Base-by-base conservation (phyloP, 2,797 vertebrate genomes). In the Fistularia commersonii region DNA sequence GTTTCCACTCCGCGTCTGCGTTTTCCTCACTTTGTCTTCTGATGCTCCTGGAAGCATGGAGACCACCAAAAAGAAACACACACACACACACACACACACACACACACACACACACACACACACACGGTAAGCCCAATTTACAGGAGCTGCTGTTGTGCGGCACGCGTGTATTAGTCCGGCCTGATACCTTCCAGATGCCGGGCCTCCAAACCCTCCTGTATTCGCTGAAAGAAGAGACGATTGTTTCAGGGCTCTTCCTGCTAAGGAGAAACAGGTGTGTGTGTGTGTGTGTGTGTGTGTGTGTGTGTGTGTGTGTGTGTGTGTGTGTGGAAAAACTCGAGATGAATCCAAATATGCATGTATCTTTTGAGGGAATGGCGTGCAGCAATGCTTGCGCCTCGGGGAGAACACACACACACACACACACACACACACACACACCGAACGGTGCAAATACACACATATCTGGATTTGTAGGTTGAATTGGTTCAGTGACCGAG, bases 121-220 rank as follows among this genome's bases (percentile, higher is more conserved):
- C 54, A 32, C 11, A 23, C 31, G 0, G 53, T 57, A n/a, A 57
- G 48, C 66, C 64, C 65, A 46, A 75, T 80, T 82, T 74, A 69
- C 77, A 65, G 76, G 72, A 78, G 80, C 77, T 77, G 79, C 81
- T 66, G 54, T 64, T 62, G 75, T 40, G 40, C 68, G 66, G 78
- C 66, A 48, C 57, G 61, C 49, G 74, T 65, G 66, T 63, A 61
- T 79, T 77, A 68, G 74, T 64, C 48, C 12, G 32, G 41, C n/a
- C 39, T 83, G 81, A 88, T 80, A 57, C 32, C 61, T 84, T 84
- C 84, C 84, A 88, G 79, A 82, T 81, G 86, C 45, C 43, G 34
- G 3, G 40, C 35, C 47, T 45, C 54, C 42, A 7, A 54, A 51
- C 75, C 52, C 62, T 35, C 52, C 56, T 61, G 69, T 0, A 8